These are phyloP conservation scores for Heliconius melpomene DNA, from an alignment of 1,140 invertebrate genomes.

Conservation along the genomic window DNA sequence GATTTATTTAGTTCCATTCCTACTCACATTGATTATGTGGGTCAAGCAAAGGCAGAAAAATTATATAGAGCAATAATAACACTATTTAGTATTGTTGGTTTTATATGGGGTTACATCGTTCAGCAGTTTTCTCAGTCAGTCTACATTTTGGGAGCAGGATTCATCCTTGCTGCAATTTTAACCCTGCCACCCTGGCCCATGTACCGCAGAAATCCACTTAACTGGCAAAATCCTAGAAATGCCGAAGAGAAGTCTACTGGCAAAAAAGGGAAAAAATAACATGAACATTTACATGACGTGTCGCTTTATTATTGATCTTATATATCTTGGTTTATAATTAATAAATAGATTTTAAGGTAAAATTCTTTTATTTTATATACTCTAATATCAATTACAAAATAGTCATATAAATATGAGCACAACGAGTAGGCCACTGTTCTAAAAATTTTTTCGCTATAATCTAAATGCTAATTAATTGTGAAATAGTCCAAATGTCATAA, in stretches of 20 bases:
- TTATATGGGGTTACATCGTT: constrained; percentile 95
- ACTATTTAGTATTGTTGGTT: constrained; percentile 92
- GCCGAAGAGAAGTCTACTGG: constrained; percentile 68
- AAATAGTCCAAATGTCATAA: neutral
- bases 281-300: constrained; percentile 38
- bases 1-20: constrained; percentile 77
- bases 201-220: constrained; percentile 91
- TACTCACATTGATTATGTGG: constrained; percentile 89
- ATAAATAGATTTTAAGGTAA: constrained; percentile 40
- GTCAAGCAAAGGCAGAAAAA: constrained; percentile 93
- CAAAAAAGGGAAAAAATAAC: constrained; percentile 72
- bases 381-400: constrained; percentile 4
- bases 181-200: constrained; percentile 96
- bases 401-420: constrained; percentile 16
- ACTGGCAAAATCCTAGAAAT: constrained; percentile 91
- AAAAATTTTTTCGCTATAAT: neutral
- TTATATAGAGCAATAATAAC: constrained; percentile 94
- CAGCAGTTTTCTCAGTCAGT: constrained; percentile 98
- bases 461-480: neutral
- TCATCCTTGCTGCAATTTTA: constrained; percentile 91
- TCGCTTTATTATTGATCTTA: constrained; percentile 34
- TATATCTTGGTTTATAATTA: constrained; percentile 19
- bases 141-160: constrained; percentile 95
- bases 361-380: constrained; percentile 33
- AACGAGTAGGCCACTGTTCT: neutral